phyloP scores from a whole-genome alignment of 2,888 invertebrate genomes.

The Deroplatys truncata region DNA sequence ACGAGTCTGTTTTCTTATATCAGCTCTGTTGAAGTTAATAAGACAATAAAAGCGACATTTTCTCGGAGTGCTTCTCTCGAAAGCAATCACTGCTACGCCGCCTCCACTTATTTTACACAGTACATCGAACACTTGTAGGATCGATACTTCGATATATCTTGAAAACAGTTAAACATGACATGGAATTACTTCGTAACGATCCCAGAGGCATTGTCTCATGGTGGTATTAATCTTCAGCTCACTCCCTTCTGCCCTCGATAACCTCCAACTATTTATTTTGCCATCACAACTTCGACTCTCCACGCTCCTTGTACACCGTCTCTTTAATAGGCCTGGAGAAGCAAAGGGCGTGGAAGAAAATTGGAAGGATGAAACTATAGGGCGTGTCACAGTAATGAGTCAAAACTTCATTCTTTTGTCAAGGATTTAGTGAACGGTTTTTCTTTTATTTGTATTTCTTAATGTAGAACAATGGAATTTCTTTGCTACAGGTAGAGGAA shows the following conservation, averaged over 20 bases:
- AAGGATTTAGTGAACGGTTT: no score
- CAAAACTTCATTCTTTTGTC: no score
- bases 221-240: neutral
- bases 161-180: neutral
- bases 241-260: neutral
- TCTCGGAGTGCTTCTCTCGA: neutral
- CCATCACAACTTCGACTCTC: neutral
- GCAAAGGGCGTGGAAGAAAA: neutral
- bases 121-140: neutral
- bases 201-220: neutral
- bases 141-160: neutral
- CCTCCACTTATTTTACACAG: neutral
- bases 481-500: no score
- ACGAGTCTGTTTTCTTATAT: neutral
- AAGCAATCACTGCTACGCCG: neutral
- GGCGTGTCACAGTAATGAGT: no score
- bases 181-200: neutral
- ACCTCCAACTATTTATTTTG: neutral
- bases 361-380: neutral
- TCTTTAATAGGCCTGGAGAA: neutral
- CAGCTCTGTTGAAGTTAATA: neutral
- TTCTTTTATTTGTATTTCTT: no score
- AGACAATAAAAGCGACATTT: neutral
- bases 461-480: no score
- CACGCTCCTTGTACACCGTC: neutral